Conservation (phyloP, 2,113 vertebrate species). For the Gymnogyps californianus region DNA sequence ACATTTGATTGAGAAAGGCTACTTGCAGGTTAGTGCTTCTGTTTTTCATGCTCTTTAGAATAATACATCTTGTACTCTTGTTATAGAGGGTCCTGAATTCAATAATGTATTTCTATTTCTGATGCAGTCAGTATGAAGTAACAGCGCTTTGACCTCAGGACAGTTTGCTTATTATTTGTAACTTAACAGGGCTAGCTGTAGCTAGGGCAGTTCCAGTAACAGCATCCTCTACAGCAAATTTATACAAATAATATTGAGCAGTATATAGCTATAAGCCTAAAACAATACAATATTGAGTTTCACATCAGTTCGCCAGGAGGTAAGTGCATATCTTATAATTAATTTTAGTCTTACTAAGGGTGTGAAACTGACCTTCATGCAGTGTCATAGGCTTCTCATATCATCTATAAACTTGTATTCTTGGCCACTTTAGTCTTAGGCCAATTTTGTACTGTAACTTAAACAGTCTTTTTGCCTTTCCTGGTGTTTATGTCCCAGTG, state of each 20-base stretch:
- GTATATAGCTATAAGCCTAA: background rate
- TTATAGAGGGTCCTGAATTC: background rate
- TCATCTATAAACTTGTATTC: background rate
- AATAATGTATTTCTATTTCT: background rate
- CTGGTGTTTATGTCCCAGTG: background rate
- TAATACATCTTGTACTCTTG: background rate
- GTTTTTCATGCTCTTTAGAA: background rate
- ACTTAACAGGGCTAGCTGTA: background rate
- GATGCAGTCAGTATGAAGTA: background rate
- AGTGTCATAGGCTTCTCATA: background rate
- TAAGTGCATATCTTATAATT: background rate
- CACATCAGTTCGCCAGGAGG: background rate
- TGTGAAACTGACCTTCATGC: background rate
- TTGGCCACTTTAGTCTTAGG: background rate
- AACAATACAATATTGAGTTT: background rate
- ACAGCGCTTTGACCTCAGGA: background rate
- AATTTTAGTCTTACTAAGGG: background rate
- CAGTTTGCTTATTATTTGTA: background rate
- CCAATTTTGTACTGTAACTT: background rate
- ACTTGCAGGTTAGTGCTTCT: constrained; percentile 82
- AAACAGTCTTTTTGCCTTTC: background rate
- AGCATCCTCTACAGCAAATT: background rate
- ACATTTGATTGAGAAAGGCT: constrained; percentile 74
- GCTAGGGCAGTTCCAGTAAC: background rate
- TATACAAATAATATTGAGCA: background rate